Evolutionary conservation across 2,113 vertebrate species (phyloP).

Genomic region (Elgaria multicarinata): DNA sequence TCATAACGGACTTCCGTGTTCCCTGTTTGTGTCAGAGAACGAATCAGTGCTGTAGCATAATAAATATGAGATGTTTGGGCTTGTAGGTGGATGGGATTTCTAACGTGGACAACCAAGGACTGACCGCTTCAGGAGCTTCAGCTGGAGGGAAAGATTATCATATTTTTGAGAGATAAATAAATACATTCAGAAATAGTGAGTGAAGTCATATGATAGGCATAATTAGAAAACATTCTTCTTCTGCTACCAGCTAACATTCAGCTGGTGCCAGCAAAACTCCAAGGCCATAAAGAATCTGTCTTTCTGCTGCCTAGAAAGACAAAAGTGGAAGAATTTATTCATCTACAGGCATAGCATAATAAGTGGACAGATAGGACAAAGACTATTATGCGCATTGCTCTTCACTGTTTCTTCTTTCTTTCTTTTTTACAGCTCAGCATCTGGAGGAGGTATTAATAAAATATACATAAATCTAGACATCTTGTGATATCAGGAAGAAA

Average conservation of each 20-base stretch:
- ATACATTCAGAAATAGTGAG: fast-evolving
- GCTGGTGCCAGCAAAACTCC: not conserved
- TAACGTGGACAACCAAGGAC: slow-evolving; percentile 1
- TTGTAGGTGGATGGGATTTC: slow-evolving; percentile 27
- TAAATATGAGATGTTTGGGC: slow-evolving; percentile 32
- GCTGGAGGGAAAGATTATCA: not conserved
- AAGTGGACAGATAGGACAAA: not conserved
- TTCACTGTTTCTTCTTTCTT: not conserved
- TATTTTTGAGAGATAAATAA: not conserved
- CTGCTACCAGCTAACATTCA: not conserved
- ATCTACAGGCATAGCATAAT: not conserved
- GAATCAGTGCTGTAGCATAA: slow-evolving; percentile 33
- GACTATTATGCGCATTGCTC: not conserved
- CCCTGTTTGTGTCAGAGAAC: slow-evolving; percentile 28
- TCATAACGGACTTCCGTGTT: not conserved
- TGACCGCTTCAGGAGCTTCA: not conserved
- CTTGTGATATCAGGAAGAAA: not conserved
- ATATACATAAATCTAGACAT: not conserved
- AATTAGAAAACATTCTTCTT: not conserved
- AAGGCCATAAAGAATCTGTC: not conserved
- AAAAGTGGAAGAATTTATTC: not conserved
- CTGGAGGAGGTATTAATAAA: not conserved
- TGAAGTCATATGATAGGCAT: fast-evolving
- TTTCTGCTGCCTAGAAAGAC: not conserved
- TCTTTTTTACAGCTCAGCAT: not conserved